These are phyloP conservation scores for Lypha dubia DNA, from an alignment of 2,888 invertebrate species.

Conservation along the genomic window DNA sequence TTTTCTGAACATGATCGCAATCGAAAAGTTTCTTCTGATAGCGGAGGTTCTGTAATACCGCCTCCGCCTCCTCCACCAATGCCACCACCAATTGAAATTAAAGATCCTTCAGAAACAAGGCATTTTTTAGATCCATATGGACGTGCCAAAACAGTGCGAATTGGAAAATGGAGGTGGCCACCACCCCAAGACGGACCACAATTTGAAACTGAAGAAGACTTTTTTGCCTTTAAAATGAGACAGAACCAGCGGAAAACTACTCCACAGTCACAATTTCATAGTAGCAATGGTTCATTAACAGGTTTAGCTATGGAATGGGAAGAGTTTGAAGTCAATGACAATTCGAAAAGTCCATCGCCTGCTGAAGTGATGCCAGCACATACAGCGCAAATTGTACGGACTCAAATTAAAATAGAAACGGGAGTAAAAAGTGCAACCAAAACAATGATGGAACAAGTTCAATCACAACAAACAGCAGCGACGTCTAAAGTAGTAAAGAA, in stretches of 20 bases:
- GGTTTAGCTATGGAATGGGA: slow-evolving; percentile 90
- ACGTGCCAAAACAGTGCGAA: slow-evolving; percentile 95
- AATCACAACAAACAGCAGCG: slow-evolving; percentile 68
- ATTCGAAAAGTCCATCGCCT: slow-evolving; percentile 79
- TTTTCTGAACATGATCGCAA: slow-evolving; percentile 78
- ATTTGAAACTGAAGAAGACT: slow-evolving; percentile 90
- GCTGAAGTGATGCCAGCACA: slow-evolving; percentile 73
- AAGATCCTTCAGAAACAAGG: slow-evolving; percentile 91
- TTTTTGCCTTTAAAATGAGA: slow-evolving; percentile 94
- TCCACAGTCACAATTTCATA: slow-evolving; percentile 85
- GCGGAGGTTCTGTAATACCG: slow-evolving; percentile 81
- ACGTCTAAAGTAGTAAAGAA: slow-evolving; percentile 82
- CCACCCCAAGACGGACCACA: slow-evolving; percentile 90
- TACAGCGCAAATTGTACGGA: slow-evolving; percentile 76
- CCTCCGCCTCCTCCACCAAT: slow-evolving; percentile 94
- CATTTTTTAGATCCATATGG: slow-evolving; percentile 96
- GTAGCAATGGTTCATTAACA: slow-evolving; percentile 80
- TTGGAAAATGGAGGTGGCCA: slow-evolving; percentile 98
- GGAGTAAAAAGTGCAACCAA: slow-evolving; percentile 67
- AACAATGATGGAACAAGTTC: slow-evolving; percentile 58
- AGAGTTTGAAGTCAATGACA: slow-evolving; percentile 89
- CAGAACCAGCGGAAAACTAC: slow-evolving; percentile 92
- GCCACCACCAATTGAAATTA: slow-evolving; percentile 92
- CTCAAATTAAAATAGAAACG: slow-evolving; percentile 79
- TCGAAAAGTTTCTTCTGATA: slow-evolving; percentile 83